phyloP scores from a whole-genome alignment of 2,113 vertebrate species.

The Columba livia region DNA sequence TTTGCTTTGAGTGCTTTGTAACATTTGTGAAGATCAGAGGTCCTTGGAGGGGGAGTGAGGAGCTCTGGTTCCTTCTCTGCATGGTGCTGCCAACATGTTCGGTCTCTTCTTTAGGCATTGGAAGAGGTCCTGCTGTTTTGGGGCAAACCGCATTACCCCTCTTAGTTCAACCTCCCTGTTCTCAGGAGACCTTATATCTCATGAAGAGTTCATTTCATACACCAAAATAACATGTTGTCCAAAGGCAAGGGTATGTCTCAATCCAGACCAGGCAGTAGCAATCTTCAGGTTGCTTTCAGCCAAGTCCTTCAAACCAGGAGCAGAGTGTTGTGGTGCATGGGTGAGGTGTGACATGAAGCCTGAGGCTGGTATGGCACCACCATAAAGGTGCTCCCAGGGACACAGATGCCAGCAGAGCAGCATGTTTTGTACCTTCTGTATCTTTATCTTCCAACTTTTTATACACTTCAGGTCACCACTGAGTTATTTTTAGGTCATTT shows the following conservation, averaged over 20 bases:
- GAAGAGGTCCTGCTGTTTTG: not conserved
- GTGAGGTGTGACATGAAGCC: not conserved
- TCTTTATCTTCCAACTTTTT: not conserved
- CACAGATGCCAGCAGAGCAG: not conserved
- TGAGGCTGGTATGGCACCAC: not conserved
- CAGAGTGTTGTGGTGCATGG: not conserved
- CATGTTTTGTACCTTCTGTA: not conserved
- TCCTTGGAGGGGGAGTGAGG: not conserved
- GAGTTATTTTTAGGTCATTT: slow-evolving; percentile 44
- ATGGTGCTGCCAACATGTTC: not conserved
- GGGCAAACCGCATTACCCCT: not conserved
- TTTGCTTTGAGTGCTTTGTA: not conserved
- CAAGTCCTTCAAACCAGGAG: not conserved
- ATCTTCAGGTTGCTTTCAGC: not conserved
- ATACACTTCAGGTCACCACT: not conserved
- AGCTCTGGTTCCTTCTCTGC: not conserved
- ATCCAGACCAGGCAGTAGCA: not conserved
- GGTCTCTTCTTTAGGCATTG: not conserved
- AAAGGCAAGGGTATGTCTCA: not conserved
- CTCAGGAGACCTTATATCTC: not conserved
- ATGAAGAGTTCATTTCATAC: rapidly evolving
- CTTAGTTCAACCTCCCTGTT: not conserved
- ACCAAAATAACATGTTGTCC: not conserved
- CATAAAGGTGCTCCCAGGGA: not conserved
- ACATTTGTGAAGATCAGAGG: not conserved